phyloP scores from a whole-genome alignment of 2,888 invertebrate genomes.

The Troglohyphantes excavatus region DNA sequence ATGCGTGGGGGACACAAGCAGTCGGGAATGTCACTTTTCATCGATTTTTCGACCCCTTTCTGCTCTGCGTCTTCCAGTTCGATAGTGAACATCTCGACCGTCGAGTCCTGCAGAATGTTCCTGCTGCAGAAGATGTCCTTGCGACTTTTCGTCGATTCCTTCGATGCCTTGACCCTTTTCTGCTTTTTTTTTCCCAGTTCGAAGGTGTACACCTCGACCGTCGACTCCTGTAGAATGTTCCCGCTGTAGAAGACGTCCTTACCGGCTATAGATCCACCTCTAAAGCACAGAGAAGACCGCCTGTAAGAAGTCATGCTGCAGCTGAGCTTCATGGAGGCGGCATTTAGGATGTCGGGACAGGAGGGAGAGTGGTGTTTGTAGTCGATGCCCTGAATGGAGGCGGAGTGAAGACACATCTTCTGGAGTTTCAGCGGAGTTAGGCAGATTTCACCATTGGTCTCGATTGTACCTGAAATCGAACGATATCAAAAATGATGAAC shows the following conservation, averaged over 20 bases:
- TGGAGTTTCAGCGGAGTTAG: constrained; percentile 33
- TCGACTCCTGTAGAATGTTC: constrained; percentile 84
- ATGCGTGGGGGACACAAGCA: constrained; percentile 88
- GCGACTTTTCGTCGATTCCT: constrained; percentile 1
- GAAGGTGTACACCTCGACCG: constrained; percentile 80
- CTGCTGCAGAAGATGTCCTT: constrained; percentile 95
- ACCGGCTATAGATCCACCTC: constrained; percentile 89
- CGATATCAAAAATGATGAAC: too few relatives aligned
- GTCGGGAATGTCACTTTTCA: constrained; percentile 78
- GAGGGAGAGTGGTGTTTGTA: constrained; percentile 18
- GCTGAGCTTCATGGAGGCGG: constrained; percentile 61
- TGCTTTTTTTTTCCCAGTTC: constrained; percentile 23
- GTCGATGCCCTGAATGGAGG: constrained; percentile 60
- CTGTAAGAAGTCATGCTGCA: constrained; percentile 58
- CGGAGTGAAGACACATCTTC: constrained; percentile 39
- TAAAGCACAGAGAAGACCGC: constrained; percentile 50
- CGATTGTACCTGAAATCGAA: constrained; percentile 65
- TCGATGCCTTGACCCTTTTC: not conserved
- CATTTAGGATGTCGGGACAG: constrained; percentile 41
- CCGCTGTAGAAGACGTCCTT: constrained; percentile 95
- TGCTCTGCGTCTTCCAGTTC: constrained; percentile 33
- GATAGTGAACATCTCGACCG: constrained; percentile 80
- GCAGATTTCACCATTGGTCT: constrained; percentile 63
- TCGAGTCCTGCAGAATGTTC: constrained; percentile 84
- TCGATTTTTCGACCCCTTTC: not conserved